Conservation (phyloP, 2,888 invertebrate species). For the Ectemnius cavifrons region DNA sequence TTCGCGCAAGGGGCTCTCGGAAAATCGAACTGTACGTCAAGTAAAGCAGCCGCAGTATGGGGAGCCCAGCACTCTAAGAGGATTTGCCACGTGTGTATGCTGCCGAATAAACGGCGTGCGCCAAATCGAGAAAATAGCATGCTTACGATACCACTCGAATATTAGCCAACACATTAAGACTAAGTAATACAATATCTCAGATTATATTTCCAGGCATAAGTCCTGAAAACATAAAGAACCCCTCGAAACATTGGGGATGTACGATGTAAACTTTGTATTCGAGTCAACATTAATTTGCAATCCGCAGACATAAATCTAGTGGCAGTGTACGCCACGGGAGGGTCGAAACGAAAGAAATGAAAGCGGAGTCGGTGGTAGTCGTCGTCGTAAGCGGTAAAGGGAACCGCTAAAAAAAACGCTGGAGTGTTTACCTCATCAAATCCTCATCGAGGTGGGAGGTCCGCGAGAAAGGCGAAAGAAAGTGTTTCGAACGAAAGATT, state of each 20-base stretch:
- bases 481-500: not conserved
- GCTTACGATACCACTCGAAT: constrained; percentile 15
- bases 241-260: too few species aligned
- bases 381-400: not conserved
- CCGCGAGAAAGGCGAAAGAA: constrained; percentile 39
- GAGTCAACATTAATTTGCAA: constrained; percentile 66
- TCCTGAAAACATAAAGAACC: constrained; percentile 15
- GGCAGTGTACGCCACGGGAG: constrained; percentile 33
- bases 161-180: constrained; percentile 10
- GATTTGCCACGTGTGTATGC: constrained; percentile 49
- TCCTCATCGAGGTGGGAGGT: constrained; percentile 55
- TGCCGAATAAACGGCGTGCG: constrained; percentile 40
- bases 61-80: constrained; percentile 36
- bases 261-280: constrained; percentile 13
- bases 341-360: constrained; percentile 19
- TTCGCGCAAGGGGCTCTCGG: constrained; percentile 22
- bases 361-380: constrained; percentile 23
- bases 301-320: constrained; percentile 61
- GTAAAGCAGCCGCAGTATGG: constrained; percentile 37
- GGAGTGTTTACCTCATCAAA: constrained; percentile 68
- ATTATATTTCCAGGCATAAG: not conserved
- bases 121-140: constrained; percentile 33
- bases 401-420: constrained; percentile 49
- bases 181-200: too few species aligned
- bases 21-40: constrained; percentile 43